Evolutionary conservation across 2,797 vertebrate genomes (phyloP), one percentile per base, ranked within the genome.

Genomic region (Sebastes wilsoni): DNA sequence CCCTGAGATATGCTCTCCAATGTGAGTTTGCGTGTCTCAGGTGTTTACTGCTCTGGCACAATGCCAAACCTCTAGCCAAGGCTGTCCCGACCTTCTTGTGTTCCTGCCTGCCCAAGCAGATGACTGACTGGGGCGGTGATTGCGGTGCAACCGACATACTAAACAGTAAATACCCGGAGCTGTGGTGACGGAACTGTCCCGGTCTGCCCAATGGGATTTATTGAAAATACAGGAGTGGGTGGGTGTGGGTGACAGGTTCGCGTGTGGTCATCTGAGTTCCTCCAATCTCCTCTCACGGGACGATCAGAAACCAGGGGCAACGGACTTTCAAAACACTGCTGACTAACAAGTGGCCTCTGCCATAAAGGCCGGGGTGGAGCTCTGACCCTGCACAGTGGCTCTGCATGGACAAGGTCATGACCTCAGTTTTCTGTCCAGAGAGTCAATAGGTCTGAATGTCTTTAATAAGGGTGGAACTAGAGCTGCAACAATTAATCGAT

Each of bases 31-130:
- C 1, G 3, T 49, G 38, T 79, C 28, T 22, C 66, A 87, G 75
- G 90, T 83, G 83, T 88, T 90, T 79, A 90, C 67, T 60, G 70
- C 42, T 27, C 11, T 0, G 65, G 70, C 69, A 66, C 5, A 3
- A 25, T 59, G 83, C 85, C 87, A 79, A 80, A 74, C 32, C 52
- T 72, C 67, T 5, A 65, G 81, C 80, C 84, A 88, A 89, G 85
- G 87, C 78, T 83, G 66, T 25, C 68, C 52, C 34, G 64, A 87
- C 80, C 84, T 86, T 86, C 89, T 84, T 66, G 66, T 78, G 74
- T 88, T 81, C 77, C 68, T 62, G 80, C 67, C 71, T 61, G 68
- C 18, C 60, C 38, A 27, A 72, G 54, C 62, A 80, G 69, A 87
- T 81, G 89, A 89, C 49, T 84, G 81, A 80, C 60, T 16, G 75